Percentiles rank a stretch among this genome's conserved stretches.
Evolutionary conservation across 2,888 invertebrate species (phyloP).

Genomic region (Pycnomerus fuliginosus): DNA sequence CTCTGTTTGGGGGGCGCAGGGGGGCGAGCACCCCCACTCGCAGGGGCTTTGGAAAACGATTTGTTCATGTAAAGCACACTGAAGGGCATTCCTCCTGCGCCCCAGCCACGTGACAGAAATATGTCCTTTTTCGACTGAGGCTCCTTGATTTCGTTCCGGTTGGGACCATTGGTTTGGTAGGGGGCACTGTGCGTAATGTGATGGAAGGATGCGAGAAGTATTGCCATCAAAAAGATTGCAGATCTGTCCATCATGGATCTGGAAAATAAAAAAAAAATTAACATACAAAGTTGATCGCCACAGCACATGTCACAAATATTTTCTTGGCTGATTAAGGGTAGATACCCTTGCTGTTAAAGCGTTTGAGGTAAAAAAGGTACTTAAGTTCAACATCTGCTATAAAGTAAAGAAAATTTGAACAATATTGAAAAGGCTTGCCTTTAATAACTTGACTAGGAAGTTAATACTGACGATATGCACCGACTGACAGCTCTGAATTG

Average conservation of each 20-base stretch:
- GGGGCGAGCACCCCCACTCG: conserved; percentile 1
- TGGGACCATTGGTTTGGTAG: not conserved
- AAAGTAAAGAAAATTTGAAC: too few species aligned
- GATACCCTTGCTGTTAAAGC: too few species aligned
- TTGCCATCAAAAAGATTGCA: not conserved
- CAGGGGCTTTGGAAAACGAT: conserved; percentile 16
- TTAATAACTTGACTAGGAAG: too few species aligned
- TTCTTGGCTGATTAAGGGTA: too few species aligned
- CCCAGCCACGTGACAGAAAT: conserved; percentile 56
- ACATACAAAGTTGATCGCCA: too few species aligned
- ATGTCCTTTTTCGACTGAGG: conserved; percentile 47
- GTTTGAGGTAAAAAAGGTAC: too few species aligned
- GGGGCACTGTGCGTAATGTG: too few species aligned
- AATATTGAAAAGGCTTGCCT: too few species aligned
- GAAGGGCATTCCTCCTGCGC: conserved; percentile 57
- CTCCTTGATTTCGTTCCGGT: conserved; percentile 3
- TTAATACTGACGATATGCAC: too few species aligned
- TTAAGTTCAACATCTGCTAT: too few species aligned
- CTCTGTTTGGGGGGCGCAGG: conserved; percentile 12
- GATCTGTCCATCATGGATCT: not conserved
- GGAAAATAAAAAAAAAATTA: conserved; percentile 4
- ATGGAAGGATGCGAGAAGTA: not conserved
- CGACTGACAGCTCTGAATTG: too few species aligned
- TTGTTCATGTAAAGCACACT: conserved; percentile 55
- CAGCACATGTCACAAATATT: too few species aligned